These are phyloP conservation scores for Paguma larvata DNA, from an alignment of 2,797 vertebrate genomes.

Conservation along the genomic window DNA sequence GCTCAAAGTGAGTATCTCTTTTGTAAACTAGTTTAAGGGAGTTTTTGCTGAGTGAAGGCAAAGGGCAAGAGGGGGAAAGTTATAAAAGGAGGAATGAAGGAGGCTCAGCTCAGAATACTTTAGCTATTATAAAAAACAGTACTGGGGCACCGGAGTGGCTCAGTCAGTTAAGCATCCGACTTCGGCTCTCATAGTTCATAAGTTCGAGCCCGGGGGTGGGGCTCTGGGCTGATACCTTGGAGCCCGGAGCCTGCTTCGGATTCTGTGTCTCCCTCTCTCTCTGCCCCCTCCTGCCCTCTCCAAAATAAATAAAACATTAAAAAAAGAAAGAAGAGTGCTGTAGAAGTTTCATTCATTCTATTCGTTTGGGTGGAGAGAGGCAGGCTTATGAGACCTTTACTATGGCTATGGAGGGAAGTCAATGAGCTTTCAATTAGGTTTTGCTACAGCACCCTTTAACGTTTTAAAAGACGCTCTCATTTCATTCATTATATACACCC, in stretches of 20 bases:
- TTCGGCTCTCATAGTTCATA: too few relatives aligned
- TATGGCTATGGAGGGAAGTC: background rate
- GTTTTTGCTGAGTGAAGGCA: background rate
- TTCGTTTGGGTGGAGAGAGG: background rate
- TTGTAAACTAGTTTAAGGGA: background rate
- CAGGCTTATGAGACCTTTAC: background rate
- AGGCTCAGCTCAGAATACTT: background rate
- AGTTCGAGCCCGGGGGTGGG: too few relatives aligned
- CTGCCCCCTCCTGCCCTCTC: too few relatives aligned
- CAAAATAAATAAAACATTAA: too few relatives aligned
- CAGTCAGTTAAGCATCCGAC: too few relatives aligned
- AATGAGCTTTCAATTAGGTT: background rate
- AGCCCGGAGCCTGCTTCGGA: too few relatives aligned
- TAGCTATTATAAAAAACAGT: background rate
- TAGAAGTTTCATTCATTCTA: background rate
- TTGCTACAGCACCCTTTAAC: background rate
- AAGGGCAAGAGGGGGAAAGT: background rate
- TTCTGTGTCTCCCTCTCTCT: too few relatives aligned
- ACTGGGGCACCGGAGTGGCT: too few relatives aligned
- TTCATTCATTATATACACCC: background rate
- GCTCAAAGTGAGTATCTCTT: background rate
- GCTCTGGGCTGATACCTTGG: too few relatives aligned
- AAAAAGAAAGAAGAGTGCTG: background rate
- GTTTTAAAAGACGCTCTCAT: background rate
- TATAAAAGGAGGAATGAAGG: background rate